phyloP scores from a whole-genome alignment of 2,113 vertebrate genomes.

The Spea bombifrons region DNA sequence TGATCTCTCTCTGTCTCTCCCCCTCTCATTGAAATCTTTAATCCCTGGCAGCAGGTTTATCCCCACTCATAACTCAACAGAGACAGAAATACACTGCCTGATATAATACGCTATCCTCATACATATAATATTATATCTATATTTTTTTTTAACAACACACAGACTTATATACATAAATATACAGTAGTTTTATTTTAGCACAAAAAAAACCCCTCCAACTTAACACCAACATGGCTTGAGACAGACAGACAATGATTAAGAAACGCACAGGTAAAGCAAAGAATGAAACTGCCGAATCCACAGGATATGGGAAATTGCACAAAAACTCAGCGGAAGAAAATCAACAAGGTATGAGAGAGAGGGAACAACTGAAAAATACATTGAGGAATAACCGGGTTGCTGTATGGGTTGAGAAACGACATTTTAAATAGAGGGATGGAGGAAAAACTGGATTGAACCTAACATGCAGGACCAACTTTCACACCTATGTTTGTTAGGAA shows the following conservation, averaged over 20 bases:
- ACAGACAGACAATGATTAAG: not conserved
- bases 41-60: conserved; percentile 42
- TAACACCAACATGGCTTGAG: conserved; percentile 16
- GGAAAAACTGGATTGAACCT: no score
- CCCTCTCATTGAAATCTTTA: conserved; percentile 43
- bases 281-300: conserved; percentile 25
- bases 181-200: not conserved
- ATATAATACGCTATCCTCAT: conserved; percentile 1
- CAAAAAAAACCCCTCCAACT: not conserved
- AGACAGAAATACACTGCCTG: conserved; percentile 34
- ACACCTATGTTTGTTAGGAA: no score
- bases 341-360: conserved; percentile 22
- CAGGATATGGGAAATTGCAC: conserved; percentile 43
- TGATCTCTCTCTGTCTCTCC: conserved; percentile 15
- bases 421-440: no score
- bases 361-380: no score
- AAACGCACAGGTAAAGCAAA: not conserved
- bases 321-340: conserved; percentile 37
- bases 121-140: conserved; percentile 9
- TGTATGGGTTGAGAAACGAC: no score
- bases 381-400: no score
- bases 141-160: not conserved
- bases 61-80: conserved; percentile 22
- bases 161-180: not conserved
- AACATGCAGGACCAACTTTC: no score